Conservation (phyloP, 2,888 invertebrate genomes). For the Lepidocyrtinus sp. region DNA sequence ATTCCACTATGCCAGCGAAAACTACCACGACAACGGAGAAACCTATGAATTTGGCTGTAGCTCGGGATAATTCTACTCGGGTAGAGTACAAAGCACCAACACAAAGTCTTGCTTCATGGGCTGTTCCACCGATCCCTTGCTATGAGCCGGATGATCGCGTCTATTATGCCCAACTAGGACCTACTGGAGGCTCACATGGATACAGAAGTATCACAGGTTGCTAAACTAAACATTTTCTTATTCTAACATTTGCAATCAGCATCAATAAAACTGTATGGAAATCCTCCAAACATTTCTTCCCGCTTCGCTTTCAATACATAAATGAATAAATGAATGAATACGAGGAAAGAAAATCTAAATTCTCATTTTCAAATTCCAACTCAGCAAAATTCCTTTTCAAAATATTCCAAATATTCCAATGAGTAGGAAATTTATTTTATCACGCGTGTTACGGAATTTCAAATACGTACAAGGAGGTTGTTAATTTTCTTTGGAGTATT, state of each 20-base stretch:
- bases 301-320: conserved; percentile 7
- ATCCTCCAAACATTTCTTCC: conserved; percentile 7
- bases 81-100: conserved; percentile 49
- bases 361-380: neutral
- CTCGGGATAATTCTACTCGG: conserved; percentile 12
- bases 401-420: too few species aligned
- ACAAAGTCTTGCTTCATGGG: conserved; percentile 78
- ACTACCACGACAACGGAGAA: conserved; percentile 40
- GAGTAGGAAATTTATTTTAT: too few species aligned
- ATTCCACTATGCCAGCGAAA: conserved; percentile 33
- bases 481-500: too few species aligned
- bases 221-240: conserved; percentile 1
- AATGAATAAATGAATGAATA: conserved; percentile 3
- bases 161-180: conserved; percentile 90
- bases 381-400: neutral
- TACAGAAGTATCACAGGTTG: conserved; percentile 82
- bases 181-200: conserved; percentile 91
- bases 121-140: conserved; percentile 90
- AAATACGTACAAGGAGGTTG: too few species aligned
- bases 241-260: too few species aligned
- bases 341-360: neutral
- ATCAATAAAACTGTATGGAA: neutral
- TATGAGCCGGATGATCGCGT: conserved; percentile 92
- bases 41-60: conserved; percentile 17
- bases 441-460: too few species aligned